Evolutionary conservation across 2,797 vertebrate genomes (phyloP), one percentile per base, ranked within the genome.

Genomic region (Sus cebifrons): DNA sequence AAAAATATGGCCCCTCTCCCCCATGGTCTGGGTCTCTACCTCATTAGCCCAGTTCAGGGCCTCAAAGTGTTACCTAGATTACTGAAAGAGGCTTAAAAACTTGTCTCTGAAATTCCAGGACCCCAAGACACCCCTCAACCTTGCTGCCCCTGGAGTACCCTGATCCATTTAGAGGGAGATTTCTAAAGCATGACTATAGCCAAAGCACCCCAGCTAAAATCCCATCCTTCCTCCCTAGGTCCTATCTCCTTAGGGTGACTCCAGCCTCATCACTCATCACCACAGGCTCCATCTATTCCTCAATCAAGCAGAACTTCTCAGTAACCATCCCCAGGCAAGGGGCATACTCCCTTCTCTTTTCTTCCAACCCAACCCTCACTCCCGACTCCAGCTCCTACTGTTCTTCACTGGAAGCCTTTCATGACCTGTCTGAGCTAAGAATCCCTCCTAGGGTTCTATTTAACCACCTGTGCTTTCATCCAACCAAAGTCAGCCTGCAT

Each of bases 21-120:
- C 36, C 2, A 3, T 0, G 2, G 8, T 40, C 83, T n/a, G 9
- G 4, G 44, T 49, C 14, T n/a, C 5, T 14, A 7, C 27, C 20
- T 7, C 20, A 29, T 18, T 16, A 8, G 18, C 65, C 25, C 2
- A 6, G 12, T 0, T 9, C 1, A 78, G 7, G 62, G 9, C 16
- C 25, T 67, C 60, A 1, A 32, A 4, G 49, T 5, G 6, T 8
- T 29, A 49, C 36, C 49, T 18, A 17, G 68, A 58, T n/a, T 86
- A 21, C 21, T 60, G n/a, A 6, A 62, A 60, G 4, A 20, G 62
- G 44, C 27, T 60, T 23, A 36, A 75, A n/a, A 21, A 15, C 36
- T 32, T 8, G 18, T 29, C 81, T 85, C 81, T 20, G 5, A 40
- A 92, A 71, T 6, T 29, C 40, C 10, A 21, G 0, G 3, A 11